Percentiles rank a stretch among this genome's conserved stretches.
These are phyloP conservation scores for Galaxias olidus DNA, from an alignment of 2,797 vertebrate species.

Conservation along the genomic window DNA sequence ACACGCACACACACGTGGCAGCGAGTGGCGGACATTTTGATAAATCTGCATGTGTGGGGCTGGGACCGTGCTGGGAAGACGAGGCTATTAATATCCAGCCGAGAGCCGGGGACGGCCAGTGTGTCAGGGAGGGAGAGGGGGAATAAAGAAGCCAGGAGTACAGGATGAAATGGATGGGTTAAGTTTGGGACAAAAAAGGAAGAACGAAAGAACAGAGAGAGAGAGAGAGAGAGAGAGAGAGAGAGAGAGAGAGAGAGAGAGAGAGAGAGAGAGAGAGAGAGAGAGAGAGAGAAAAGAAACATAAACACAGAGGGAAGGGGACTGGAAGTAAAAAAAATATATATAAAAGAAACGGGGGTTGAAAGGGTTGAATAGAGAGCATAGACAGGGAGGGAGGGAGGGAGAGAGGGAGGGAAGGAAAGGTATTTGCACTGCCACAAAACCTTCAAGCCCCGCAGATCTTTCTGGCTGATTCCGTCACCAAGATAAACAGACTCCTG, in stretches of 20 bases:
- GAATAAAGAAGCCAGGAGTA: neutral
- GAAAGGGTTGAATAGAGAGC: neutral
- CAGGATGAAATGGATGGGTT: constrained; percentile 8
- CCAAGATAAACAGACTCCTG: constrained; percentile 37
- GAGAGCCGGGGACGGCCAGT: neutral
- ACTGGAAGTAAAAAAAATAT: neutral
- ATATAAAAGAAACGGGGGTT: neutral
- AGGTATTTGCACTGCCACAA: constrained; percentile 30
- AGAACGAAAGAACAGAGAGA: constrained; percentile 6
- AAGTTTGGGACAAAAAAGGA: neutral
- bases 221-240: constrained; percentile 11
- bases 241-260: neutral
- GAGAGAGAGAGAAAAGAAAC: neutral
- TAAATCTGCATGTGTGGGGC: constrained; percentile 51
- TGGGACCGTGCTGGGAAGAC: constrained; percentile 32
- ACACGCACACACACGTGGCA: constrained; percentile 11
- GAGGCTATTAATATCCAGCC: constrained; percentile 43
- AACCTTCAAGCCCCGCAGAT: constrained; percentile 36
- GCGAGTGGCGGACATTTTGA: constrained; percentile 16
- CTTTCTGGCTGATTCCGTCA: constrained; percentile 34
- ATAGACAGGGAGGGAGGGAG: neutral
- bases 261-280: neutral
- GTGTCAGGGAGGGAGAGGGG: neutral
- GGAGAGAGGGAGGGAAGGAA: constrained; percentile 1
- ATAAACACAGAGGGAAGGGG: neutral